Percentiles rank a stretch among this genome's conserved stretches.
These are phyloP conservation scores for Bagarius yarrelli DNA, from an alignment of 2,113 vertebrate species.

Conservation along the genomic window DNA sequence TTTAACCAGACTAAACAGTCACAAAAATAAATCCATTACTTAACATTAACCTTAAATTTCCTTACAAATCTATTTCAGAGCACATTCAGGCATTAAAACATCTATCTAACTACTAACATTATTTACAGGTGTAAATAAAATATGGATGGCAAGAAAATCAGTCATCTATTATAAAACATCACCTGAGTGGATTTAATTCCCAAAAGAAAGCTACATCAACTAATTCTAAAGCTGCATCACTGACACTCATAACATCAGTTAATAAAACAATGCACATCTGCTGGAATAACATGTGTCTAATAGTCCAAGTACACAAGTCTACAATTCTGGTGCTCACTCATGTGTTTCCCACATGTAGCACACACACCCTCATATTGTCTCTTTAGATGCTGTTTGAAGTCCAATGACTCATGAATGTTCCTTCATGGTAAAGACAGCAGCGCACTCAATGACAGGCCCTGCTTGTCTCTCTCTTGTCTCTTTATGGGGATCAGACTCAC, in stretches of 20 bases:
- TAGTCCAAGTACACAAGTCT: neutral
- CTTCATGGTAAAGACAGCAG: constrained; percentile 9
- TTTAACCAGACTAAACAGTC: neutral
- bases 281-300: constrained; percentile 16
- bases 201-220: neutral
- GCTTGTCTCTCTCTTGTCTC: neutral
- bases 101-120: neutral
- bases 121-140: neutral
- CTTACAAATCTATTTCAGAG: neutral
- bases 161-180: neutral
- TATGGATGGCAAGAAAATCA: neutral
- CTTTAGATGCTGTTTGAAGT: neutral
- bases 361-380: neutral
- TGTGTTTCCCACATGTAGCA: neutral
- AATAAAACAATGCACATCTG: neutral
- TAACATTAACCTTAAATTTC: neutral
- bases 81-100: neutral
- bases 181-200: neutral
- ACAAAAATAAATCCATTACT: constrained; percentile 1
- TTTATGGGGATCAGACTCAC: neutral
- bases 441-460: neutral
- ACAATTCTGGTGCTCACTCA: neutral
- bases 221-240: constrained; percentile 8
- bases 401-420: constrained; percentile 6
- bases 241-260: neutral